Conservation (phyloP, 2,113 vertebrate species). For the Sinosuthora webbiana region DNA sequence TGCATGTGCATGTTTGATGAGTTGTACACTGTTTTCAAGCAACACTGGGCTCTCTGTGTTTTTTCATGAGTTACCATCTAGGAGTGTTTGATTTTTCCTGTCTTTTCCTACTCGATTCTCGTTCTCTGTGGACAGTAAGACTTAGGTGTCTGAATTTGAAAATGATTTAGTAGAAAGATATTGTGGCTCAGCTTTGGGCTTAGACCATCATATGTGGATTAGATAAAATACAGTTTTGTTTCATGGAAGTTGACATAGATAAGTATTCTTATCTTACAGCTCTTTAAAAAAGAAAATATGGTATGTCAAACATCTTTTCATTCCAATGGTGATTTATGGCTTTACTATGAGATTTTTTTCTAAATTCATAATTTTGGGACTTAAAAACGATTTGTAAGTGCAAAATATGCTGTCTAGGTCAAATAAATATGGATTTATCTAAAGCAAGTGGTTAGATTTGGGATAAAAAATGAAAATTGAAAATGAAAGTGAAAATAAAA, state of each 20-base stretch:
- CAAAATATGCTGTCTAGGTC: background rate
- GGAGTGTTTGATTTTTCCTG: accelerated
- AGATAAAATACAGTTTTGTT: background rate
- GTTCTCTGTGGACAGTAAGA: background rate
- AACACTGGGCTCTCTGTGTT: accelerated
- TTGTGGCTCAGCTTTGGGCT: background rate
- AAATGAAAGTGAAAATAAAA: background rate
- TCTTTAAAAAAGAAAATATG: background rate
- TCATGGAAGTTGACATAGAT: background rate
- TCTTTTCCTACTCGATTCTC: background rate
- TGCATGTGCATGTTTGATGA: background rate
- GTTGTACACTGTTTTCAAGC: background rate
- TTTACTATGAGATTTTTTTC: background rate
- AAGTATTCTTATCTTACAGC: background rate
- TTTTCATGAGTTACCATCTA: background rate
- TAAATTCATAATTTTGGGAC: background rate
- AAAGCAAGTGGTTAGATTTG: accelerated
- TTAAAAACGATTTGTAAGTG: background rate
- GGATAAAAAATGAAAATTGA: background rate
- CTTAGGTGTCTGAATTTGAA: background rate
- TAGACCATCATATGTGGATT: background rate
- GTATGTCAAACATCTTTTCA: background rate
- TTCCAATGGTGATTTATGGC: accelerated
- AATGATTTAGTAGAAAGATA: background rate
- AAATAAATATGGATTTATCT: background rate